phyloP scores from a whole-genome alignment of 2,113 vertebrate species.

The Xerus inauris region DNA sequence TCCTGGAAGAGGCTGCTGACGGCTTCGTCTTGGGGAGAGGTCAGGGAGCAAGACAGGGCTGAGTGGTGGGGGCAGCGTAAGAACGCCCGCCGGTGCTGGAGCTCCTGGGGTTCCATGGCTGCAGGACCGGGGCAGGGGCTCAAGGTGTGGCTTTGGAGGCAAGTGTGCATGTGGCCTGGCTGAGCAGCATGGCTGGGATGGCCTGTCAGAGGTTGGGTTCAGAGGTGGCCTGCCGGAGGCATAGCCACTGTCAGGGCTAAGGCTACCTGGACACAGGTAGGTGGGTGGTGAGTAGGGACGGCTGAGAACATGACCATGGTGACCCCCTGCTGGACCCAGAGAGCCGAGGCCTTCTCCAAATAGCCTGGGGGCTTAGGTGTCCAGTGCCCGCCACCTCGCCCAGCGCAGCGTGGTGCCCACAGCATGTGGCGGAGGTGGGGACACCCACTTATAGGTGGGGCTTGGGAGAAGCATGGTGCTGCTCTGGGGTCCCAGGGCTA shows the following conservation, averaged over 20 bases:
- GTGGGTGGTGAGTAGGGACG: not conserved
- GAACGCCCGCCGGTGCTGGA: rapidly evolving
- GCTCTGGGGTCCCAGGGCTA: not conserved
- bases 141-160: not conserved
- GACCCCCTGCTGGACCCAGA: rapidly evolving
- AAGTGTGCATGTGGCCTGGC: rapidly evolving
- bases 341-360: not conserved
- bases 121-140: rapidly evolving
- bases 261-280: not conserved
- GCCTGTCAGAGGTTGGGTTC: not conserved
- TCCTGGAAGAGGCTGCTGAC: not conserved
- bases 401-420: rapidly evolving
- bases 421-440: rapidly evolving
- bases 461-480: rapidly evolving
- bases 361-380: rapidly evolving
- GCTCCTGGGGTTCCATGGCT: rapidly evolving
- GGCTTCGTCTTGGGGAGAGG: not conserved
- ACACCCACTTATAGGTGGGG: rapidly evolving
- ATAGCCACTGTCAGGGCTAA: rapidly evolving
- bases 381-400: rapidly evolving
- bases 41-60: rapidly evolving
- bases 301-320: rapidly evolving
- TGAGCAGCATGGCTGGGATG: not conserved
- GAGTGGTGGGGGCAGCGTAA: not conserved
- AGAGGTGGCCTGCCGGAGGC: not conserved